These are phyloP conservation scores for Celastrina argiolus DNA, from an alignment of 2,888 invertebrate species.

Conservation along the genomic window DNA sequence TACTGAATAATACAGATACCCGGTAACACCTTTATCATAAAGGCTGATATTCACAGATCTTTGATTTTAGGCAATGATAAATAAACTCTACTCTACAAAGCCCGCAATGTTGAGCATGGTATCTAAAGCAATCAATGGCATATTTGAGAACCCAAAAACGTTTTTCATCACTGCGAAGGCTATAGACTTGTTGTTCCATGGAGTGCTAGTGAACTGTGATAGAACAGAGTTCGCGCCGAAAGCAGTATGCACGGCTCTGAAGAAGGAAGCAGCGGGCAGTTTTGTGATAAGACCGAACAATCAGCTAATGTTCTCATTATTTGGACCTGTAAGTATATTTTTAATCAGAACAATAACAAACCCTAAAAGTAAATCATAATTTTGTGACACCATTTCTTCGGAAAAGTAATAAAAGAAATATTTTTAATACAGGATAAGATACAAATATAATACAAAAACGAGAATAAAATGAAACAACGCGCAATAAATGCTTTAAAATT, in stretches of 20 bases:
- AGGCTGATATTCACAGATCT: not conserved
- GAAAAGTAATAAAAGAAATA: too few relatives aligned
- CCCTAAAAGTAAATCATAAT: too few relatives aligned
- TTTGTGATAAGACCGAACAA: conserved; percentile 78
- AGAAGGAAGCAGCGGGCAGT: conserved; percentile 79
- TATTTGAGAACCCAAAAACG: conserved; percentile 81
- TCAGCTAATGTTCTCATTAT: conserved; percentile 83
- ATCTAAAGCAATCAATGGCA: conserved; percentile 83
- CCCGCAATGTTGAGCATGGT: conserved; percentile 83
- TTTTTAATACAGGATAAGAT: too few relatives aligned
- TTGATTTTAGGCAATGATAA: conserved; percentile 70
- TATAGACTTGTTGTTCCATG: conserved; percentile 85
- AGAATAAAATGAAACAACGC: too few relatives aligned
- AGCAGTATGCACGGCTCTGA: conserved; percentile 83
- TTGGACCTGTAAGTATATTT: conserved; percentile 80
- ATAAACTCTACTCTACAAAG: conserved; percentile 79
- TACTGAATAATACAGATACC: too few relatives aligned
- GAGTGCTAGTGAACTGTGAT: conserved; percentile 84
- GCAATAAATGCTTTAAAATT: too few relatives aligned
- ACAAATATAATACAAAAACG: too few relatives aligned
- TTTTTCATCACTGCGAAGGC: conserved; percentile 81
- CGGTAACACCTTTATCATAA: too few relatives aligned
- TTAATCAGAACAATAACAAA: not conserved
- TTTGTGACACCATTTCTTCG: too few relatives aligned
- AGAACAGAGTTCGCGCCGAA: conserved; percentile 86